These are phyloP conservation scores for Holothuria leucospilota DNA, from an alignment of 53 echinoderm and acorn worm species.

Conservation along the genomic window DNA sequence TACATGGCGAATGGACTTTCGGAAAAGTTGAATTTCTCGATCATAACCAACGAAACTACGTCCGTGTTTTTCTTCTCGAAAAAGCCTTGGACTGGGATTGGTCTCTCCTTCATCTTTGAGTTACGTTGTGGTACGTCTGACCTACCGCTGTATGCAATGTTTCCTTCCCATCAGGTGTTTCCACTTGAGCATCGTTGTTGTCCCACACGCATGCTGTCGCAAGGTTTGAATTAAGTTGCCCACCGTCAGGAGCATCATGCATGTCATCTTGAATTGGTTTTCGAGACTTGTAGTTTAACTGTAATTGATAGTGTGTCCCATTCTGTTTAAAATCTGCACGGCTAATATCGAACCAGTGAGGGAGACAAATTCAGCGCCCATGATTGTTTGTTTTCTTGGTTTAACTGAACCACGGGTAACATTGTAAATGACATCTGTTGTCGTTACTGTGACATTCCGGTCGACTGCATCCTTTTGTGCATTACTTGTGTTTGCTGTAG, in stretches of 20 bases:
- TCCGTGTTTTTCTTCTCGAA: slow-evolving; percentile 50
- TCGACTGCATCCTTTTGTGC: slow-evolving; percentile 55
- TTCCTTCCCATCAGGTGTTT: slow-evolving; percentile 67
- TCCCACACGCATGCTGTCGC: slow-evolving; percentile 63
- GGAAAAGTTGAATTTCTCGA: slow-evolving; percentile 52
- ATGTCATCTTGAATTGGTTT: slow-evolving; percentile 62
- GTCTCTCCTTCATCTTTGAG: slow-evolving; percentile 6
- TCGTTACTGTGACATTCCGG: slow-evolving; percentile 53
- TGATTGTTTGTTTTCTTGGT: slow-evolving; percentile 63
- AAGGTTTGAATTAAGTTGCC: slow-evolving; percentile 43
- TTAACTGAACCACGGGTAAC: slow-evolving; percentile 51
- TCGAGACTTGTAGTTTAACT: slow-evolving; percentile 46
- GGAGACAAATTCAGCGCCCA: slow-evolving; percentile 62
- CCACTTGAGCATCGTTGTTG: slow-evolving; percentile 64
- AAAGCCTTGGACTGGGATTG: neutral
- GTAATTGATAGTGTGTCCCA: slow-evolving; percentile 60
- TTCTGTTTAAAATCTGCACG: slow-evolving; percentile 60
- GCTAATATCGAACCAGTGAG: slow-evolving; percentile 65
- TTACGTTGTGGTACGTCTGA: slow-evolving; percentile 66
- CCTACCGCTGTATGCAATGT: slow-evolving; percentile 63
- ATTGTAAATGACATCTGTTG: slow-evolving; percentile 67
- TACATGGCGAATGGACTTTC: slow-evolving; percentile 48
- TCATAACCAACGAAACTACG: slow-evolving; percentile 48
- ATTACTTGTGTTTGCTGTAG: too few relatives aligned
- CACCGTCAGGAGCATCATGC: slow-evolving; percentile 30